A percentile compares a stretch with the other conserved stretches of the same genome.
phyloP scores from a whole-genome alignment of 2,797 vertebrate species.

The Spheniscus humboldti region DNA sequence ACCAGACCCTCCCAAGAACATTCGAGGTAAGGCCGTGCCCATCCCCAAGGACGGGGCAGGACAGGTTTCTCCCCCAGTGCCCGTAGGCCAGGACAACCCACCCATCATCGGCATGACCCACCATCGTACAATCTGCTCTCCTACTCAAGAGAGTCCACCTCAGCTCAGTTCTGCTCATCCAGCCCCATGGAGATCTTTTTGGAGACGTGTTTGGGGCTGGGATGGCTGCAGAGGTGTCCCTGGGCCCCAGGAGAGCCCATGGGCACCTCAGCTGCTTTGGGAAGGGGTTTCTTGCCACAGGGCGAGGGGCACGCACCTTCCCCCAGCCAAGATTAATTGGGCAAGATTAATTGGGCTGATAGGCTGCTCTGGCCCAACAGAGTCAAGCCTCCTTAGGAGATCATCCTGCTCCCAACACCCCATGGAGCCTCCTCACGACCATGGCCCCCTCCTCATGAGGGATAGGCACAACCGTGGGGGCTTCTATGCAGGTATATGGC shows the following conservation, averaged over 20 bases:
- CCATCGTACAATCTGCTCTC: fast-evolving
- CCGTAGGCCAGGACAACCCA: neutral
- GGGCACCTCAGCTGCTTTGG: neutral
- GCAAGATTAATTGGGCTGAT: neutral
- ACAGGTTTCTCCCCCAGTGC: neutral
- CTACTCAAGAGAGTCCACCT: neutral
- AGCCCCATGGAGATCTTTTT: neutral
- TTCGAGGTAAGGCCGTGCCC: conserved; percentile 53
- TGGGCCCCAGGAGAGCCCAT: neutral
- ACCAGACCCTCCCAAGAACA: conserved; percentile 35
- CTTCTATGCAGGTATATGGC: neutral
- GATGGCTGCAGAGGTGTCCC: neutral
- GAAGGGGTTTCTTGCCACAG: neutral
- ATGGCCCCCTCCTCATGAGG: neutral
- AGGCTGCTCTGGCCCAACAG: neutral
- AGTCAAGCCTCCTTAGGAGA: neutral
- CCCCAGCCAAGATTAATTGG: neutral
- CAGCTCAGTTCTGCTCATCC: neutral
- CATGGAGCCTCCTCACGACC: neutral
- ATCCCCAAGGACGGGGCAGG: neutral
- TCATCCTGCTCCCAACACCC: neutral
- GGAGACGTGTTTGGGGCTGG: neutral
- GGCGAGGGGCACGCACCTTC: neutral
- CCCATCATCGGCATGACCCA: neutral
- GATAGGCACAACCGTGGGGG: neutral